A percentile compares a stretch with the other conserved stretches of the same genome.
These are phyloP conservation scores for Rhabditoides inermis DNA, from an alignment of 2,888 invertebrate genomes.

Conservation along the genomic window DNA sequence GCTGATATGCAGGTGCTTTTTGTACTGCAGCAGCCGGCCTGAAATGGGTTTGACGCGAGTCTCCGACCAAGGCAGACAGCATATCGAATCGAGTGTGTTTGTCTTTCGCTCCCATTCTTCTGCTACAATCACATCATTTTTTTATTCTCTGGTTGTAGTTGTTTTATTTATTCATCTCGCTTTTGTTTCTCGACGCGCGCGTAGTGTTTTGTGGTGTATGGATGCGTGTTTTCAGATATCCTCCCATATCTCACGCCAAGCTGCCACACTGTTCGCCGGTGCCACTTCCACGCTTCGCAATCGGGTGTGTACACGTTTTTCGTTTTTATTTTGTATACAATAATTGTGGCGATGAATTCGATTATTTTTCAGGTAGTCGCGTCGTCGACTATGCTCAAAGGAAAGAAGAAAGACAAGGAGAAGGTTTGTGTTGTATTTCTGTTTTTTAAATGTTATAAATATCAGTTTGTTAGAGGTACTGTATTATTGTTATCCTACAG, in stretches of 20 bases:
- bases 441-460: neutral
- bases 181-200: neutral
- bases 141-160: conserved; percentile 2
- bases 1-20: no score
- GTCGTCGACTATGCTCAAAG: conserved; percentile 26
- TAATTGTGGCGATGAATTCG: no score
- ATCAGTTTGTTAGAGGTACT: no score
- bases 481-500: no score
- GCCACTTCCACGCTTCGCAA: conserved; percentile 38
- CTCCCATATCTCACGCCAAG: neutral
- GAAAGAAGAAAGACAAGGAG: conserved; percentile 28
- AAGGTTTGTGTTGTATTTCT: neutral
- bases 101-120: neutral
- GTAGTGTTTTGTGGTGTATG: neutral
- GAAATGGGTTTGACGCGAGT: no score
- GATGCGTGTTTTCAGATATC: conserved; percentile 3
- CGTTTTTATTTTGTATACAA: conserved; percentile 10
- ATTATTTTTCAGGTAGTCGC: conserved; percentile 18
- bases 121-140: no score
- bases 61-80: no score
- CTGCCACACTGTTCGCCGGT: conserved; percentile 38
- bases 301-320: conserved; percentile 13
- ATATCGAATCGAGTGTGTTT: no score
- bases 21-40: no score
- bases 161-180: conserved; percentile 13